Evolutionary conservation across 2,113 vertebrate species (phyloP), one percentile per base, ranked within the genome.

Genomic region (Guaruba guarouba): DNA sequence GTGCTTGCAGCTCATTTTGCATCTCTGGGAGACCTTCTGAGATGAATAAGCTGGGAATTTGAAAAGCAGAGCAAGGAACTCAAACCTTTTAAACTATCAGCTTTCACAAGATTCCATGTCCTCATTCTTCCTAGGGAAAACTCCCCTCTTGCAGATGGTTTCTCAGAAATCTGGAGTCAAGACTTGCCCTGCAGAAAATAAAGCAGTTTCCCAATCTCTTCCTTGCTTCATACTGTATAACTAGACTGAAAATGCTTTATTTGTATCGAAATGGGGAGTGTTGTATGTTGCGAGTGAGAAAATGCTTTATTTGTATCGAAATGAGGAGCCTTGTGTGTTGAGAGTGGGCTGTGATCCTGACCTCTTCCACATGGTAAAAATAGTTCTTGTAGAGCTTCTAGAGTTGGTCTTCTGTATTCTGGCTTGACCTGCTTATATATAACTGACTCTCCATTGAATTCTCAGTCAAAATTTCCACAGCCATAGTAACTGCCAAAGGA

Each of bases 371-470:
- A 0, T 87, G 55, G 48, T 84, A 92, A 96, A 95, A 95, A 96
- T 95, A 96, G 91, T 76, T 92, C 57, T 91, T 0, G 0, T 46
- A 78, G 83, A 78, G 64, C 86, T 94, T 82, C 88, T 69, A 1
- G 7, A 74, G 66, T 89, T 89, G 86, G 64, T 61, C 73, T 93
- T 85, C 92, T 87, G 78, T 93, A 76, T 93, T 95, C 94, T 91
- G 63, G 31, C 91, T 78, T 92, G 94, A 88, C 91, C 63, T 88
- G 61, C 86, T 82, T 97, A 95, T 94, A 95, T 97, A 94, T 95
- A 96, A 91, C 93, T 94, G 92, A n/a, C 74, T 94, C 57, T 84
- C n/a, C 62, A n/a, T 62, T 68, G 88, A 88, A 80, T 94, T 88
- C 96, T 88, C 54, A n/a, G 95, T 95, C 85, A 83, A n/a, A 92